A percentile compares a stretch with the other conserved stretches of the same genome.
These are phyloP conservation scores for Drosophila seguyi DNA, from an alignment of 1,140 invertebrate species.

Conservation along the genomic window DNA sequence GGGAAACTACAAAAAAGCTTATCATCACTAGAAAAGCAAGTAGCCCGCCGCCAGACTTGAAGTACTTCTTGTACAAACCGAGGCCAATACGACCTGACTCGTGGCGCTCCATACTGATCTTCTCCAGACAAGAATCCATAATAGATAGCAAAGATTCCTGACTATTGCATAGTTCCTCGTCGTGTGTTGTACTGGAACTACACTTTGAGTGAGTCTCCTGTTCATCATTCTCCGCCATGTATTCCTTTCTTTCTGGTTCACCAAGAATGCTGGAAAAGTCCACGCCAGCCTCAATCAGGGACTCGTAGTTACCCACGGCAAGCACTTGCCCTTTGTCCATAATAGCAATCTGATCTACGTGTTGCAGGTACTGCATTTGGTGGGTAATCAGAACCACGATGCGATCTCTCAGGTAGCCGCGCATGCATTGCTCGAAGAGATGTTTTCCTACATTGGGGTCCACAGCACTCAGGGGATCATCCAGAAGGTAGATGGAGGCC, in stretches of 20 bases:
- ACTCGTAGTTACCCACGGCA: constrained; percentile 88
- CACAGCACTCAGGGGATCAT: constrained; percentile 93
- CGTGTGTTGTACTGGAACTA: too few species aligned
- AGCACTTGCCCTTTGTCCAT: constrained; percentile 88
- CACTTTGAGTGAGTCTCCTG: too few species aligned
- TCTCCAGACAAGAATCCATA: constrained; percentile 87
- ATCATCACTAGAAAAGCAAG: constrained; percentile 86
- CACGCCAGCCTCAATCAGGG: constrained; percentile 87
- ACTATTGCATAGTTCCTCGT: constrained; percentile 82
- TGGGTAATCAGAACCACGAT: constrained; percentile 92
- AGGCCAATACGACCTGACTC: constrained; percentile 87
- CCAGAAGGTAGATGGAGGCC: constrained; percentile 93
- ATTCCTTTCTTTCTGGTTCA: too few species aligned
- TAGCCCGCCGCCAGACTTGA: constrained; percentile 87
- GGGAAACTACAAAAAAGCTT: constrained; percentile 85
- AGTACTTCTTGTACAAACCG: constrained; percentile 87
- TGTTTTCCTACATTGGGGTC: constrained; percentile 90
- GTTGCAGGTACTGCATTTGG: constrained; percentile 93
- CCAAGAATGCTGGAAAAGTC: constrained; percentile 87
- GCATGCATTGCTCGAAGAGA: constrained; percentile 90
- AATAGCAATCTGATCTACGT: constrained; percentile 89
- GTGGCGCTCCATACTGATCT: constrained; percentile 86
- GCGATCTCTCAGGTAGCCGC: constrained; percentile 89
- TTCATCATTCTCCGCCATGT: too few species aligned
- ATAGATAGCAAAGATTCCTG: constrained; percentile 85